Evolutionary conservation across 2,888 invertebrate genomes (phyloP), one percentile per base, ranked within the genome.

Genomic region (Pollenia amentaria): DNA sequence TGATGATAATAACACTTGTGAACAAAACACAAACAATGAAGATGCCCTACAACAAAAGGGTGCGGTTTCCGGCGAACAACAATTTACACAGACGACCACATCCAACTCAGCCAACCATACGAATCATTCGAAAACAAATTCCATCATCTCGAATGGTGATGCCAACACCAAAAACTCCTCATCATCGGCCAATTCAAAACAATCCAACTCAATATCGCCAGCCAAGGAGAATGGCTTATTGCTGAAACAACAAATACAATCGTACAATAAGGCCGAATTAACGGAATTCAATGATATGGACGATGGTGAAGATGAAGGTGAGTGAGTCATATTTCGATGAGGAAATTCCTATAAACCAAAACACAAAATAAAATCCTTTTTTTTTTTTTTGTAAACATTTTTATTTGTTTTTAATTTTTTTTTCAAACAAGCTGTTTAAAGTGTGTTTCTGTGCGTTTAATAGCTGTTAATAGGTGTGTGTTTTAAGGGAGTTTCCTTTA

Each of bases 61-160:
- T 79, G 88, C 83, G 87, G 78, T 69, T 85, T 73, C 88, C 85
- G 73, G 89, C 53, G 69, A 65, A 38, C 40, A 87, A 83, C 85
- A 65, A 44, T 73, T 73, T 51, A 60, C 78, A 79, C 81, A 84
- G 57, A 83, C 78, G 38, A 78, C 81, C 70, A 53, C 44, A 77
- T 42, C 51, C 60, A 44, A 83, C 76, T 87, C 89, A 72, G 90
- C 89, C 88, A 90, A 89, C 89, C 90, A 90, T 85, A 89, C 90
- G 85, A 90, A 91, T 90, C 91, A 92, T 89, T 90, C 90, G 84
- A 92, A 92, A 92, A 90, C 91, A 89, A 92, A 90, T 90, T 92
- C 92, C 89, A 90, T 92, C 89, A 91, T 90, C 84, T 90, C 90
- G 69, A 92, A 92, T 81, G 92, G 92, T 67, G 92, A 75, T 64